Evolutionary conservation across 1,140 invertebrate genomes (phyloP).

Genomic region (Proctacanthus coquilletti): DNA sequence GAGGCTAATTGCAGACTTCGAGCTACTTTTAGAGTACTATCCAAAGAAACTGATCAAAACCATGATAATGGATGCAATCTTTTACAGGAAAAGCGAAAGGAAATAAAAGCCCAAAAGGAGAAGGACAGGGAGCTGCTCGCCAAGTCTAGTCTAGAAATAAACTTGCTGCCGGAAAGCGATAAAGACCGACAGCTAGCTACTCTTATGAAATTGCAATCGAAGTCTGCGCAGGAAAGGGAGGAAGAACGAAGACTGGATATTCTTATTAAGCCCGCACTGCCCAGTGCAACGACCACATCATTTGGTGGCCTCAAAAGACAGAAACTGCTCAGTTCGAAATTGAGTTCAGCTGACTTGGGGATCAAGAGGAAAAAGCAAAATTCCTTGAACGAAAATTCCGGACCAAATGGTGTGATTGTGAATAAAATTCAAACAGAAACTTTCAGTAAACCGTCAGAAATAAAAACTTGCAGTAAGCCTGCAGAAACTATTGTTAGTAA

Average conservation of each 20-base stretch:
- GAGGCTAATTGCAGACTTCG: conserved; percentile 69
- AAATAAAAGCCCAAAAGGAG: conserved; percentile 48
- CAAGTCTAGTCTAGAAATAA: conserved; percentile 63
- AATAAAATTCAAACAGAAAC: neutral
- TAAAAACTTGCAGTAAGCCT: neutral
- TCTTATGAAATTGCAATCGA: conserved; percentile 48
- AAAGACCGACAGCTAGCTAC: conserved; percentile 67
- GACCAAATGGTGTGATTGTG: neutral
- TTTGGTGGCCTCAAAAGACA: conserved; percentile 38
- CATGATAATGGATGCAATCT: neutral
- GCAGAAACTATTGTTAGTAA: too few relatives aligned
- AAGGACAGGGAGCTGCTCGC: conserved; percentile 56
- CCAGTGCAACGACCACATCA: conserved; percentile 37
- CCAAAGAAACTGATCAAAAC: neutral
- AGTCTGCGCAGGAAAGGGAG: conserved; percentile 31
- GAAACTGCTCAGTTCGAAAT: conserved; percentile 28
- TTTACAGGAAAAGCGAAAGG: conserved; percentile 55
- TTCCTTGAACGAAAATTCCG: neutral
- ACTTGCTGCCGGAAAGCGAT: conserved; percentile 57
- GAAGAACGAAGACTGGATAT: conserved; percentile 34
- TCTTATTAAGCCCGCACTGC: conserved; percentile 38
- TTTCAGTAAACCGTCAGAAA: neutral
- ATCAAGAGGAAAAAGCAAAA: conserved; percentile 14
- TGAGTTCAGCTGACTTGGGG: conserved; percentile 21
- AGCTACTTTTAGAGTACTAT: conserved; percentile 63